Evolutionary conservation across 1,140 invertebrate genomes (phyloP).

Genomic region (Helicoverpa armigera): DNA sequence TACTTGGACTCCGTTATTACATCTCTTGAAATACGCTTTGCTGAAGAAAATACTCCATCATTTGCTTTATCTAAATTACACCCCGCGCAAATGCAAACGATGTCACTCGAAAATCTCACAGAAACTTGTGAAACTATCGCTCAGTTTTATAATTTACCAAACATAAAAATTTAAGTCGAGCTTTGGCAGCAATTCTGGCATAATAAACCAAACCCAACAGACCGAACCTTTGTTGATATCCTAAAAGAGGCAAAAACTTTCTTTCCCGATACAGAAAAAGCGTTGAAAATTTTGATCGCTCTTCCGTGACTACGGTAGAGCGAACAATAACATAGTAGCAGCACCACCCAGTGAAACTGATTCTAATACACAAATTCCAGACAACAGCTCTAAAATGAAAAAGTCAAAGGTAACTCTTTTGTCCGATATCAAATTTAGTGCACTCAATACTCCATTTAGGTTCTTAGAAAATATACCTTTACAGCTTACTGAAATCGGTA

Average conservation of each 20-base stretch:
- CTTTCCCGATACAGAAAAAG: slow-evolving; percentile 56
- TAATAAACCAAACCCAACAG: slow-evolving; percentile 47
- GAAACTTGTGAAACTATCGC: slow-evolving; percentile 60
- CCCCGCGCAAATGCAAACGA: slow-evolving; percentile 57
- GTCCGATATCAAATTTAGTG: too few species aligned
- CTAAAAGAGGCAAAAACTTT: slow-evolving; percentile 58
- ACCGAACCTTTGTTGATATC: slow-evolving; percentile 58
- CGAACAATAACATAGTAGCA: too few species aligned
- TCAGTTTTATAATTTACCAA: slow-evolving; percentile 58
- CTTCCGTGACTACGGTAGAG: too few species aligned
- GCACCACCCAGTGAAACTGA: too few species aligned
- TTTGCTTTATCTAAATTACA: slow-evolving; percentile 59
- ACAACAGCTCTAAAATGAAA: too few species aligned
- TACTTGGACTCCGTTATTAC: slow-evolving; percentile 63
- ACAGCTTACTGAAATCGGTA: too few species aligned
- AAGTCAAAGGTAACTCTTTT: too few species aligned
- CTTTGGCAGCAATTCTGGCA: slow-evolving; percentile 59
- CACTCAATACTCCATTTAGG: too few species aligned
- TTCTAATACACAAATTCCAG: too few species aligned
- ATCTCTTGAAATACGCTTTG: slow-evolving; percentile 58
- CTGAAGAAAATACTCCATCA: slow-evolving; percentile 58
- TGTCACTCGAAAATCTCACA: slow-evolving; percentile 58
- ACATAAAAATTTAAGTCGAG: slow-evolving; percentile 58
- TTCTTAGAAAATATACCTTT: too few species aligned
- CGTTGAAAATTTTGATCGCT: too few species aligned